These are phyloP conservation scores for Ara ararauna DNA, from an alignment of 2,797 vertebrate species.

Conservation along the genomic window DNA sequence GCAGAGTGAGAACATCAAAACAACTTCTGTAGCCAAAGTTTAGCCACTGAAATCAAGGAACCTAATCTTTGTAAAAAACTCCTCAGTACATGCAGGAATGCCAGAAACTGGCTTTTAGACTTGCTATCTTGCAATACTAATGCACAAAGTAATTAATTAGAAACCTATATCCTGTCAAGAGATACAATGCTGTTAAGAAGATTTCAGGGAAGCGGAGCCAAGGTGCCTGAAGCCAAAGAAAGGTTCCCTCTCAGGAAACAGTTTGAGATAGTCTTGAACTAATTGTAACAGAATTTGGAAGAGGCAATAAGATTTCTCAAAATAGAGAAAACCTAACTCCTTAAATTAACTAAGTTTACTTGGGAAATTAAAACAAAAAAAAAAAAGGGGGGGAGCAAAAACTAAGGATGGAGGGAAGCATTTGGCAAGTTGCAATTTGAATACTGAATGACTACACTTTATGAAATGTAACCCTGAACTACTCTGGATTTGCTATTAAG, in stretches of 20 bases:
- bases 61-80: background rate
- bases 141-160: conserved; percentile 1
- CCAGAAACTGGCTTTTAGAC: conserved; percentile 9
- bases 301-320: background rate
- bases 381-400: background rate
- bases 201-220: background rate
- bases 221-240: conserved; percentile 12
- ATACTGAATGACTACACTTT: background rate
- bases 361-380: background rate
- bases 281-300: background rate
- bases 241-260: background rate
- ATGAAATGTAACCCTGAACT: background rate
- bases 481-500: background rate
- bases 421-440: background rate
- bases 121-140: background rate
- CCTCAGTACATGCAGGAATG: background rate
- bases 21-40: conserved; percentile 20
- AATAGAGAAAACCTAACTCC: background rate
- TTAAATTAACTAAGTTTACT: background rate
- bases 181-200: background rate
- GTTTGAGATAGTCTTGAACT: background rate
- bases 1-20: conserved; percentile 21
- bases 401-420: background rate
- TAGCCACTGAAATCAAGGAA: background rate
- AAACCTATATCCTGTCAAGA: conserved; percentile 23